Evolutionary conservation across 2,888 invertebrate genomes (phyloP), one percentile per base, ranked within the genome.

Genomic region (Dicranocentrus wangi): DNA sequence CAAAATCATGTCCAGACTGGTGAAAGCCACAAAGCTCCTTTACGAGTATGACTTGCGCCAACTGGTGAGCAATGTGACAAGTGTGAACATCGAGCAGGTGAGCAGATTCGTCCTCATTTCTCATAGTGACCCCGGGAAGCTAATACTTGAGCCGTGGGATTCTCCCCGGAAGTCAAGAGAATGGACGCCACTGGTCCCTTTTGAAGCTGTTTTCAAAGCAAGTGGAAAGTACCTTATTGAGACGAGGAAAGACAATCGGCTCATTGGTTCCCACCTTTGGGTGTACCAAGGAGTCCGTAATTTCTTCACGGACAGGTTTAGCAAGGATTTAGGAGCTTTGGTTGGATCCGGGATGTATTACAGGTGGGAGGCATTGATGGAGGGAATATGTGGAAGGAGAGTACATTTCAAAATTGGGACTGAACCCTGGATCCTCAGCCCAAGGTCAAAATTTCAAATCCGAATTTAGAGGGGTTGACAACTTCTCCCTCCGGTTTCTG

Each of bases 161-260:
- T 21, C 1, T 25, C 1, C 27, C 27, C 21, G 21, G 23, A n/a
- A 39, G 17, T 13, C 1, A 15, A 3, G 3, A 32, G 32, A 32
- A 32, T 75, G 66, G 66, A 55, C 39, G 27, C 66, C 75, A 5
- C 58, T 21, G 13, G 23, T 75, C 23, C 75, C 75, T 7, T 75
- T 39, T 23, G 75, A 75, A 66, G 15, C 43, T 0, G 23, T 28
- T 1, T 32, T 75, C 0, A 0, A 58, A 1, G 75, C 66, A 1
- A 43, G 28, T 17, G 75, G 60, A 10, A 75, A 75, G 43, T 75
- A 58, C 23, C 17, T 75, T 15, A n/a, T n/a, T n/a, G 5, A 10
- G 32, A 7, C 10, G 3, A 21, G 58, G n/a, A 42, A 53, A 32
- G 15, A 21, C 2, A 43, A 43, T 25, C 2, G 8, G 8, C 27